phyloP scores from a whole-genome alignment of 2,113 vertebrate species.

The Acrocephalus arundinaceus region DNA sequence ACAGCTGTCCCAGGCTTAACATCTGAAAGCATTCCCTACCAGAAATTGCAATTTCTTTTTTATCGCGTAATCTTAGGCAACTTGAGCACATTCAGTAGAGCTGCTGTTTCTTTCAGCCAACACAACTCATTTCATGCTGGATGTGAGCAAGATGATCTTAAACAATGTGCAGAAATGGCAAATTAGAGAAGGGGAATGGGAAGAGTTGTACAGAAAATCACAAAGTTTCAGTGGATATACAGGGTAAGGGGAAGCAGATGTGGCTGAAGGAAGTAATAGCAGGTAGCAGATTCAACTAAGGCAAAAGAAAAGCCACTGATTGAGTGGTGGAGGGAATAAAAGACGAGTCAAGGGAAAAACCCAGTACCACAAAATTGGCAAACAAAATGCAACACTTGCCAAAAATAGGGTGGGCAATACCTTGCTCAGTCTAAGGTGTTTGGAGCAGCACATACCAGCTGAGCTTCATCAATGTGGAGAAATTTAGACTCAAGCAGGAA shows the following conservation, averaged over 20 bases:
- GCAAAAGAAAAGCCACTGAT: not conserved
- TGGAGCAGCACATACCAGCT: not conserved
- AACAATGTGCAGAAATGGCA: not conserved
- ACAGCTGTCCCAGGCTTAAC: not conserved
- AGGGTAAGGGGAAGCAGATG: not conserved
- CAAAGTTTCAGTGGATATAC: not conserved
- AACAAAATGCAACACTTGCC: not conserved
- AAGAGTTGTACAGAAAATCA: not conserved
- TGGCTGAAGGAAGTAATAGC: not conserved
- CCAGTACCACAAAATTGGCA: not conserved
- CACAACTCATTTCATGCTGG: slow-evolving; percentile 14
- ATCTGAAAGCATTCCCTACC: not conserved
- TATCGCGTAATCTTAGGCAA: not conserved
- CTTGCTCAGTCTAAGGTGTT: not conserved
- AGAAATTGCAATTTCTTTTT: slow-evolving; percentile 18
- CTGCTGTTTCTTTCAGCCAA: not conserved
- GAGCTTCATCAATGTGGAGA: not conserved
- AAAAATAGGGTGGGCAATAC: not conserved
- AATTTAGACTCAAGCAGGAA: not conserved
- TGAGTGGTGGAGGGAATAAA: not conserved
- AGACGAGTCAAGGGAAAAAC: not conserved
- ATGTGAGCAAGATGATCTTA: not conserved
- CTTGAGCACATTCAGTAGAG: not conserved
- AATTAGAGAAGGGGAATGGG: not conserved
- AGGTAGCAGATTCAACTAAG: not conserved